These are phyloP conservation scores for Ephestia elutella DNA, from an alignment of 1,140 invertebrate genomes.

Conservation along the genomic window DNA sequence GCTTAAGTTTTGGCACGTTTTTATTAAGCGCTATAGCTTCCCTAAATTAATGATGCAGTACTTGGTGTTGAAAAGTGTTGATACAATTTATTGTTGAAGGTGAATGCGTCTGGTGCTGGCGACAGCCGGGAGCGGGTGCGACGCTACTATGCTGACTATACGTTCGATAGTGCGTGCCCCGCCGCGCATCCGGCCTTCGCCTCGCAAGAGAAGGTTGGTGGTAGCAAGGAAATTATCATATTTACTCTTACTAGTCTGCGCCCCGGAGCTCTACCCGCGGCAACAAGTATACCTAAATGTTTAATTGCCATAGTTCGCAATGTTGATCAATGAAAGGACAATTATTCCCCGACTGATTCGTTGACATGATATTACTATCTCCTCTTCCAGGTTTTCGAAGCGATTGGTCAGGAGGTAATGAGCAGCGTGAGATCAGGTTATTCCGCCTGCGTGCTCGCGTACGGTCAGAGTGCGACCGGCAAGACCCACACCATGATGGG, in stretches of 20 bases:
- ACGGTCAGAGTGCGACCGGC: slow-evolving; percentile 87
- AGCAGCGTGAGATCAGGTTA: slow-evolving; percentile 74
- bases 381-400: slow-evolving; percentile 77
- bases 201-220: slow-evolving; percentile 77
- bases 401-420: slow-evolving; percentile 79
- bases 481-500: slow-evolving; percentile 88
- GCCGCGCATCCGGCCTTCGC: slow-evolving; percentile 70
- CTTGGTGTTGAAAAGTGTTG: too few species aligned
- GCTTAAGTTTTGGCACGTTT: too few species aligned
- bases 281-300: too few species aligned
- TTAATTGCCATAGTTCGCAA: too few species aligned
- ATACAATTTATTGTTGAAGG: slow-evolving; percentile 54
- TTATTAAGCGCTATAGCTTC: too few species aligned
- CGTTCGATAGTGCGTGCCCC: slow-evolving; percentile 78
- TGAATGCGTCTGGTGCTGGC: slow-evolving; percentile 77
- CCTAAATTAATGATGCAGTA: too few species aligned
- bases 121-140: slow-evolving; percentile 80
- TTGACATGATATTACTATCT: not conserved
- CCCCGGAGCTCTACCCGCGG: too few species aligned
- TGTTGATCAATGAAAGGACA: too few species aligned
- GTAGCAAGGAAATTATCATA: not conserved
- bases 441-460: slow-evolving; percentile 82
- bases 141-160: slow-evolving; percentile 82
- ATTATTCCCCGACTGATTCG: too few species aligned
- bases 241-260: too few species aligned